phyloP scores from a whole-genome alignment of 2,113 vertebrate genomes.

The Myocastor coypus region DNA sequence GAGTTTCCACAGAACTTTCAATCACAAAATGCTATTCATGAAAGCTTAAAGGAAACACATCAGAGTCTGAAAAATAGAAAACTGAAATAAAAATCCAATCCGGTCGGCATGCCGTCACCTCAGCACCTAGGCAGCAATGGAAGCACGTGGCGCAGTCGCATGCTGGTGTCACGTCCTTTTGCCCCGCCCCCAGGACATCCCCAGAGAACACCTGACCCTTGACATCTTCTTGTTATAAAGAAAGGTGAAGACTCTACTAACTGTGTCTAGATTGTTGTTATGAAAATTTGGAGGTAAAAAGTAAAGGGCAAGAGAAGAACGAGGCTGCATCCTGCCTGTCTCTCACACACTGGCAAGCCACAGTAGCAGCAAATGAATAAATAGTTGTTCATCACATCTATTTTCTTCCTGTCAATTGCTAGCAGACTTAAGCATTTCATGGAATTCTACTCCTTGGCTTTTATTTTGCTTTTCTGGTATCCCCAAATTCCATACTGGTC shows the following conservation, averaged over 20 bases:
- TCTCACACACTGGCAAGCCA: not conserved
- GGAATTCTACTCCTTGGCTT: not conserved
- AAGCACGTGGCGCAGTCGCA: not conserved
- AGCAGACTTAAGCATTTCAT: not conserved
- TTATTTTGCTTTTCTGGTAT: not conserved
- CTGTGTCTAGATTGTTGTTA: not conserved
- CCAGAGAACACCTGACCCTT: not conserved
- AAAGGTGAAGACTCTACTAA: not conserved
- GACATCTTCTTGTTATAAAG: not conserved
- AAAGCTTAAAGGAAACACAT: not conserved
- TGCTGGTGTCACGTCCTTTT: not conserved
- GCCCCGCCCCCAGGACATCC: not conserved
- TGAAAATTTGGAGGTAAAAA: slow-evolving; percentile 6
- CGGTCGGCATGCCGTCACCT: not conserved
- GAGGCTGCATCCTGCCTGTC: not conserved
- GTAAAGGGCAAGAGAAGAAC: not conserved
- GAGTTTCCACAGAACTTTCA: slow-evolving; percentile 17
- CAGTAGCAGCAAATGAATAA: not conserved
- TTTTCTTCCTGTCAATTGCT: not conserved
- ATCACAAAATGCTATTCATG: not conserved
- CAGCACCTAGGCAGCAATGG: not conserved
- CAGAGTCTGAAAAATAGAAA: slow-evolving; percentile 3
- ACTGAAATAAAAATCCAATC: slow-evolving; percentile 1
- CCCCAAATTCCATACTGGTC: not conserved
- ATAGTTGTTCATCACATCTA: not conserved